A percentile compares a stretch with the other conserved stretches of the same genome.
These are phyloP conservation scores for Ctenodactylus gundi DNA, from an alignment of 2,113 vertebrate genomes.

Conservation along the genomic window DNA sequence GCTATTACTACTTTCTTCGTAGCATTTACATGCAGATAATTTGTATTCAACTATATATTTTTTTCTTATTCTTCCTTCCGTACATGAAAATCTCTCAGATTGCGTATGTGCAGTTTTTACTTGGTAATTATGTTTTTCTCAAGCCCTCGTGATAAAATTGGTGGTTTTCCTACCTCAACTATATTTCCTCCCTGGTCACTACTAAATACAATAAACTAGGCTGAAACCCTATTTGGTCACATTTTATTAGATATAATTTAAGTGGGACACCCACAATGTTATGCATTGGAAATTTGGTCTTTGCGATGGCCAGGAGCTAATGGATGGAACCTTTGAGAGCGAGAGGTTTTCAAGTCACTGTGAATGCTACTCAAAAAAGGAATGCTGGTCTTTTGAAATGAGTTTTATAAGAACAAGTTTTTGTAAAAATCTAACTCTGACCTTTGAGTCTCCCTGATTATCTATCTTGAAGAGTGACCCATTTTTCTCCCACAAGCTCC, in stretches of 20 bases:
- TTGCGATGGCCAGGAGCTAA: neutral
- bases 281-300: neutral
- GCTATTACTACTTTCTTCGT: neutral
- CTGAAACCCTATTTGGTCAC: neutral
- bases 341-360: neutral
- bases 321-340: neutral
- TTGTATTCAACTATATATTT: neutral
- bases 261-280: neutral
- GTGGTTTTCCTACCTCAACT: neutral
- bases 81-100: neutral
- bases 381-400: neutral
- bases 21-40: neutral
- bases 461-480: neutral
- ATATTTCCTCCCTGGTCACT: neutral
- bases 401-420: neutral
- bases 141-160: neutral
- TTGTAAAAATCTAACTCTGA: neutral
- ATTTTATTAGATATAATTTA: neutral
- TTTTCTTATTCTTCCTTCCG: neutral
- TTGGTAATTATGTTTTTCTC: slow-evolving; percentile 2
- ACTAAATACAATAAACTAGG: neutral
- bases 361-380: neutral
- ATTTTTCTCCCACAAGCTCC: too few species aligned
- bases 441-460: neutral
- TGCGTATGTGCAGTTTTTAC: neutral